A percentile compares a stretch with the other conserved stretches of the same genome.
phyloP scores from a whole-genome alignment of 2,888 invertebrate genomes.

The Congeria kusceri region DNA sequence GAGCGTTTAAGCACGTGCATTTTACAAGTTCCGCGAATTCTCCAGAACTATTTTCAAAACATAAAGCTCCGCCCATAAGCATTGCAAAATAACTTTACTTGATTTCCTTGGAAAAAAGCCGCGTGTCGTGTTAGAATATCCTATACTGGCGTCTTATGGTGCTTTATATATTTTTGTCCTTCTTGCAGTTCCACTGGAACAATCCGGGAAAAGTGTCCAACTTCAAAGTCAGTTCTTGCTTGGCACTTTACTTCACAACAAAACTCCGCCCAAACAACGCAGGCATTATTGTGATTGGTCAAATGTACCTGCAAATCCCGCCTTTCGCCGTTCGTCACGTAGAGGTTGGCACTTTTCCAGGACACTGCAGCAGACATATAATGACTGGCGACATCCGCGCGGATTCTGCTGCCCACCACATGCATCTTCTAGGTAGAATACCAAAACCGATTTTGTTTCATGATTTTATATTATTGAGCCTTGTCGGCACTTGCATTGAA shows the following conservation, averaged over 20 bases:
- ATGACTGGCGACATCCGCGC: slow-evolving; percentile 32
- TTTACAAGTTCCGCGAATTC: no score
- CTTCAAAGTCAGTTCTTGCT: slow-evolving; percentile 70
- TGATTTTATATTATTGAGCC: no score
- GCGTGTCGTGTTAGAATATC: no score
- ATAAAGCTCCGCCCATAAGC: no score
- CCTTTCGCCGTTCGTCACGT: slow-evolving; percentile 37
- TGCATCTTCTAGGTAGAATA: slow-evolving; percentile 47
- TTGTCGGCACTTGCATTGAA: no score
- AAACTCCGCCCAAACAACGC: slow-evolving; percentile 66
- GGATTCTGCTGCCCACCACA: slow-evolving; percentile 35
- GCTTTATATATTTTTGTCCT: neutral
- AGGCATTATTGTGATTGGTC: slow-evolving; percentile 66
- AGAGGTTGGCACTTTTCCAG: slow-evolving; percentile 23
- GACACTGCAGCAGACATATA: slow-evolving; percentile 21
- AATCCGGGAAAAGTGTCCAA: slow-evolving; percentile 60
- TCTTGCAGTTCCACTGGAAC: slow-evolving; percentile 74
- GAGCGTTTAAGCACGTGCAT: no score
- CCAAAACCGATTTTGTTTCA: no score
- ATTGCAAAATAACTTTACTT: no score
- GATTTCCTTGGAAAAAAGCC: no score
- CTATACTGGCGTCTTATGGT: no score
- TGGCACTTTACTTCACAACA: slow-evolving; percentile 67
- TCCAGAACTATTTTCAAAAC: no score
- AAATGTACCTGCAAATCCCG: slow-evolving; percentile 66